Evolutionary conservation across 2,113 vertebrate genomes (phyloP).

Genomic region (Ochotona princeps): DNA sequence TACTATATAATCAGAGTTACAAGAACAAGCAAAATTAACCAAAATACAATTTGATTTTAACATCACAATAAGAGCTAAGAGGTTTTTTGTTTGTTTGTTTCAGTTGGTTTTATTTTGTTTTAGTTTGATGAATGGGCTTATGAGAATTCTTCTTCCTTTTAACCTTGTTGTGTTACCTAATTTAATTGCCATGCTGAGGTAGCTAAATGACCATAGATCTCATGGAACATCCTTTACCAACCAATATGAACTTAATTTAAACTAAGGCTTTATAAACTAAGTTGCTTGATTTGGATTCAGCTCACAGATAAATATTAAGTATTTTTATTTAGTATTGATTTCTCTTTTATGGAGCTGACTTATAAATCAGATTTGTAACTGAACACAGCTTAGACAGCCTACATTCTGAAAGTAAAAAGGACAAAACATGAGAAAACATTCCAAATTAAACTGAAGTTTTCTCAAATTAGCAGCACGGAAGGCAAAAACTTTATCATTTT

Average conservation of each 20-base stretch:
- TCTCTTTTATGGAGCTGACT: conserved; percentile 59
- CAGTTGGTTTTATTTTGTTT: conserved; percentile 31
- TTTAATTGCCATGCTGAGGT: conserved; percentile 58
- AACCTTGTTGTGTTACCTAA: conserved; percentile 1
- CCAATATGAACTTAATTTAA: conserved; percentile 63
- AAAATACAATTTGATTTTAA: conserved; percentile 66
- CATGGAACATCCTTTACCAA: neutral
- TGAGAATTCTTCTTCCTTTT: neutral
- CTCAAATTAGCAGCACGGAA: neutral
- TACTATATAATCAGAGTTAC: conserved; percentile 48
- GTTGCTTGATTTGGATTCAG: conserved; percentile 53
- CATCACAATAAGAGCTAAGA: neutral
- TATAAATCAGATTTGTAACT: conserved; percentile 68
- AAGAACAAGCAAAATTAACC: conserved; percentile 75
- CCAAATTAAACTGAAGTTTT: neutral
- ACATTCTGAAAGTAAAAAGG: conserved; percentile 17
- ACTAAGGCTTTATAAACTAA: neutral
- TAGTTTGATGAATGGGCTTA: conserved; percentile 47
- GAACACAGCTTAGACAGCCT: conserved; percentile 33
- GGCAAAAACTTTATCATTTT: neutral
- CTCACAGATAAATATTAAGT: conserved; percentile 69
- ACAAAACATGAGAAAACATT: conserved; percentile 35
- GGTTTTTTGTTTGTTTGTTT: neutral
- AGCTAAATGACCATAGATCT: neutral
- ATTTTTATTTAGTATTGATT: conserved; percentile 62